Evolutionary conservation across 2,888 invertebrate genomes (phyloP).

Genomic region (Orthosia cruda): DNA sequence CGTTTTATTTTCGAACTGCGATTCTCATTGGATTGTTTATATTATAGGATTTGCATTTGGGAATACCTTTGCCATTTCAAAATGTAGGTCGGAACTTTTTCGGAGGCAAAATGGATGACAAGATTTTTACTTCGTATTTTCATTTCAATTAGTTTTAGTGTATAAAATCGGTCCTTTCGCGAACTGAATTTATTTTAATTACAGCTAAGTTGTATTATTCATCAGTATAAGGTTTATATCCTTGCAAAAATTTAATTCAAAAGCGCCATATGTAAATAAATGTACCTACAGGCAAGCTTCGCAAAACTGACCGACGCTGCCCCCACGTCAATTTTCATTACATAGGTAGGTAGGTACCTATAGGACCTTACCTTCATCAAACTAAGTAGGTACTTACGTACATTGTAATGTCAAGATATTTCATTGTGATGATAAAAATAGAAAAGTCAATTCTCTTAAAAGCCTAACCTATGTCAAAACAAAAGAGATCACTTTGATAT

Average conservation of each 20-base stretch:
- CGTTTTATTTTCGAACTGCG: neutral
- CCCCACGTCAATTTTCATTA: constrained; percentile 39
- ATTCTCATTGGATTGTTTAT: constrained; percentile 19
- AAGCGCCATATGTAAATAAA: neutral
- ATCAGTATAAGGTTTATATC: too few species aligned
- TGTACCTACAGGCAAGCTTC: too few species aligned
- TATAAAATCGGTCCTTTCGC: neutral
- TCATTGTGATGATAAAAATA: constrained; percentile 6
- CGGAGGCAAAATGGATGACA: constrained; percentile 20
- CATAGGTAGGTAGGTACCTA: neutral
- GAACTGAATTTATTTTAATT: neutral
- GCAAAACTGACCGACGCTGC: neutral
- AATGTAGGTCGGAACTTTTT: constrained; percentile 1
- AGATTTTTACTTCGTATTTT: neutral
- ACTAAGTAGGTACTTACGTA: neutral
- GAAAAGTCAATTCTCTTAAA: neutral
- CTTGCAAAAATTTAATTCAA: neutral
- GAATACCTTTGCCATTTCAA: constrained; percentile 35
- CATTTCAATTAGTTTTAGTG: neutral
- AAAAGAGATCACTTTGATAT: neutral
- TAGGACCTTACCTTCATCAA: constrained; percentile 26
- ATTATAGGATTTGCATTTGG: constrained; percentile 18
- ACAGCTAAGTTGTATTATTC: neutral
- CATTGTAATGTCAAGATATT: neutral
- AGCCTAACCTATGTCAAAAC: neutral